Base-by-base conservation (phyloP, 2,888 invertebrate genomes). In the Laothoe populi region DNA sequence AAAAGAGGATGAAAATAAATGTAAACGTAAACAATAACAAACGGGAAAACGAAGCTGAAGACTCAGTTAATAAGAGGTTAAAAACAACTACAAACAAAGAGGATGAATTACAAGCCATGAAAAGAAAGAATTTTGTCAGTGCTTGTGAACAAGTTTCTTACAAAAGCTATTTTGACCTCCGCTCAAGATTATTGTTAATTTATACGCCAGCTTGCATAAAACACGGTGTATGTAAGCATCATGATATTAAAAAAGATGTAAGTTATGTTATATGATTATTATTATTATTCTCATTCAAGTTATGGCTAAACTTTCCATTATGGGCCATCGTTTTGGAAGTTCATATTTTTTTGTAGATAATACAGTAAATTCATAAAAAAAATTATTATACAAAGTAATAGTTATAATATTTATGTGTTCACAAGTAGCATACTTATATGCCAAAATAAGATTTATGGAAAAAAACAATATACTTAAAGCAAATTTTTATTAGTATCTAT, bases 111-210 rank as follows among this genome's bases (percentile, higher is more conserved):
- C 75, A 79, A 53, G 72, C 78, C 21, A 75, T 71, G 64, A 85
- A 76, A 66, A 81, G 82, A 57, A 83, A 84, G 63, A 90, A 90
- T 66, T 91, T 91, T 65, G 75, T 90, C 0, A 81, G 77, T 64
- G 90, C 90, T 7, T 91, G 91, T 70, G 81, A 86, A 71, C 73
- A 80, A 69, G 87, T 90, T 1, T 90, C 91, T 0, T 81, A 75
- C 62, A 78, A 78, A 57, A 81, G 83, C 0, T 90, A 87, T 65
- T 82, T 76, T 53, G 78, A 91, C 66, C 75, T 82, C 38, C 66
- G 70, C n/a, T 70, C 79, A 23, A 75, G 90, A 53, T 75, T 90
- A 8, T 78, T 86, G 40, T 64, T 90, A 23, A 40, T 82, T 23
- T 82, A 82, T 72, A 70, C 84, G 42, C 90, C 92, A 2, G 59